A percentile compares a stretch with the other conserved stretches of the same genome.
phyloP scores from a whole-genome alignment of 2,797 vertebrate species.

The Hylomyscus alleni region DNA sequence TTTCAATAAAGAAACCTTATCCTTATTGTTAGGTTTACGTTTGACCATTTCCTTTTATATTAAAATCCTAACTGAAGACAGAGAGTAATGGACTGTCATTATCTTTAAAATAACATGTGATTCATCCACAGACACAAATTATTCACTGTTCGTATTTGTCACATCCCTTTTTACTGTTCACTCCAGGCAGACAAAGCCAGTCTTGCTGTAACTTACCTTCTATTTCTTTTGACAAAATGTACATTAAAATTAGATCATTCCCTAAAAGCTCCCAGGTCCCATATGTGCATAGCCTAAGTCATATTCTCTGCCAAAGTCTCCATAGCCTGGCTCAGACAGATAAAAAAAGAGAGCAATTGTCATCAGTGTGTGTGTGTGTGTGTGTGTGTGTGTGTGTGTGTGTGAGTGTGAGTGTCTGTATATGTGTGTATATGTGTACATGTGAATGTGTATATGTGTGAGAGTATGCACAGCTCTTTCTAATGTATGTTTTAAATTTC shows the following conservation, averaged over 20 bases:
- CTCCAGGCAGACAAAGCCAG: background rate
- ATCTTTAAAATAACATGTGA: conserved; percentile 46
- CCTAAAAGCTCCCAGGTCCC: background rate
- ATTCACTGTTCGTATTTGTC: conserved; percentile 34
- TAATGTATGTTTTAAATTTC: background rate
- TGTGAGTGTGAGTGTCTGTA: background rate
- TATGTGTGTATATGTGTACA: background rate
- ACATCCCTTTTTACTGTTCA: conserved; percentile 17
- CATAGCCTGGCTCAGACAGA: background rate
- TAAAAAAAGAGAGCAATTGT: background rate
- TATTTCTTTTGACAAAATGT: background rate
- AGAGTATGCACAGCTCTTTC: background rate
- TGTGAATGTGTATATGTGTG: background rate
- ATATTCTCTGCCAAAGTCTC: background rate
- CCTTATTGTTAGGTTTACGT: conserved; percentile 65
- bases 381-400: background rate
- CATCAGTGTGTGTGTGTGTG: background rate
- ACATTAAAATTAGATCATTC: background rate
- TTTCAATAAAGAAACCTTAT: conserved; percentile 63
- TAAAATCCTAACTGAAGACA: conserved; percentile 38
- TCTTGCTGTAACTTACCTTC: background rate
- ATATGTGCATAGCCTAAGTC: background rate
- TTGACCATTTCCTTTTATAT: conserved; percentile 59
- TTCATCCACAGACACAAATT: background rate
- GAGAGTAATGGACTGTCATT: conserved; percentile 43